Evolutionary conservation across 2,113 vertebrate genomes (phyloP).

Genomic region (Caloenas nicobarica): DNA sequence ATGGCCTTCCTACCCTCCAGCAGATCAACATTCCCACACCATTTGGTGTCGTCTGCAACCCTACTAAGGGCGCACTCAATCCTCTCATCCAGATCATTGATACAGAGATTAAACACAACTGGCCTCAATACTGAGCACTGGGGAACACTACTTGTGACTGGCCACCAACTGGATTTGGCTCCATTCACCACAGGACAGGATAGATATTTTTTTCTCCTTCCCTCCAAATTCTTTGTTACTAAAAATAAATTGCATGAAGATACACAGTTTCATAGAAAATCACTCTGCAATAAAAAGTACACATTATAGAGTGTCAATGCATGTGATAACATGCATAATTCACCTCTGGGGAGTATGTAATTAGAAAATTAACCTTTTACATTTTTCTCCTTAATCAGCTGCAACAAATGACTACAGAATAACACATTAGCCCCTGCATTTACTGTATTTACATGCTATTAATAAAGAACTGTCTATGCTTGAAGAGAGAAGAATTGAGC

Average conservation of each 20-base stretch:
- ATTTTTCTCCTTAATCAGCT: conserved; percentile 66
- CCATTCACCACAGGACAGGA: background rate
- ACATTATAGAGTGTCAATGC: conserved; percentile 62
- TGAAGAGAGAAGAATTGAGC: background rate
- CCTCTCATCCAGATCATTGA: too few relatives aligned
- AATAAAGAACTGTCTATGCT: background rate
- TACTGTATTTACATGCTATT: conserved; percentile 47
- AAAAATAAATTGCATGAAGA: conserved; percentile 48
- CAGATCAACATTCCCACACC: too few relatives aligned
- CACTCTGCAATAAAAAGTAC: conserved; percentile 41
- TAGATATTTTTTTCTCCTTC: background rate
- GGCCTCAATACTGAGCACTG: too few relatives aligned
- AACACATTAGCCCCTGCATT: conserved; percentile 54
- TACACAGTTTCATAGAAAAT: conserved; percentile 48
- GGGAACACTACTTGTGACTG: too few relatives aligned
- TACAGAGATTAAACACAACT: too few relatives aligned
- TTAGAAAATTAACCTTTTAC: conserved; percentile 78
- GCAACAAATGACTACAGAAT: conserved; percentile 53
- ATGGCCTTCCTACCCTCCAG: too few relatives aligned
- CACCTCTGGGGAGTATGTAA: conserved; percentile 57
- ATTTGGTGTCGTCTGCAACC: too few relatives aligned
- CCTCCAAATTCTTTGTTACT: conserved; percentile 21
- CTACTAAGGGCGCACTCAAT: too few relatives aligned
- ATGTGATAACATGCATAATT: conserved; percentile 63
- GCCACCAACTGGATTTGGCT: too few relatives aligned